These are phyloP conservation scores for Molossus molossus DNA, from an alignment of 2,797 vertebrate species.

Conservation along the genomic window DNA sequence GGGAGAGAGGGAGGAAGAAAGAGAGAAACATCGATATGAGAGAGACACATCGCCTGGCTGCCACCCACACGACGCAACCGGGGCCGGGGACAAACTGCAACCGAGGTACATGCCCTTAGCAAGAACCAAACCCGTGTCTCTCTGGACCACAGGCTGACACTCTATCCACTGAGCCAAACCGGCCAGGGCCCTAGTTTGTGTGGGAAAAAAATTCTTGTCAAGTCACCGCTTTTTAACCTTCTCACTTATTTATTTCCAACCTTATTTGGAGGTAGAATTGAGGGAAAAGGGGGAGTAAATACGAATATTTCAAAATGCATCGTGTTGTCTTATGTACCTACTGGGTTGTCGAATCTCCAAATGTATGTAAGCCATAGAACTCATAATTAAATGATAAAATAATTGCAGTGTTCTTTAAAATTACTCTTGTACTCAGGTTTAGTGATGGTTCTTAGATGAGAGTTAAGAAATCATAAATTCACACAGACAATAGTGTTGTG, in stretches of 20 bases:
- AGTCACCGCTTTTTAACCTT: neutral
- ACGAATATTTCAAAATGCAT: neutral
- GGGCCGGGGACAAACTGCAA: too few species aligned
- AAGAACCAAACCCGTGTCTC: too few species aligned
- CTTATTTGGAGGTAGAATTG: conserved; percentile 22
- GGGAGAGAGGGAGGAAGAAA: too few species aligned
- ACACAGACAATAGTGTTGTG: too few species aligned
- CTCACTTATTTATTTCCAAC: conserved; percentile 29
- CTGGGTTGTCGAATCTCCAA: neutral
- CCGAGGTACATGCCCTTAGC: too few species aligned
- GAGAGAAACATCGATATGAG: too few species aligned
- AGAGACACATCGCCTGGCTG: too few species aligned
- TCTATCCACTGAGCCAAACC: too few species aligned
- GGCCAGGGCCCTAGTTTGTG: too few species aligned
- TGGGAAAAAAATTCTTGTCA: neutral
- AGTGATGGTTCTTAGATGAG: conserved; percentile 1
- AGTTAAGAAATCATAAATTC: conserved; percentile 57
- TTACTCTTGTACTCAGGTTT: neutral
- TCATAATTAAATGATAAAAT: neutral
- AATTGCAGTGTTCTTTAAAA: conserved; percentile 13
- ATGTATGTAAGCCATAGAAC: neutral
- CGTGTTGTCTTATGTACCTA: neutral
- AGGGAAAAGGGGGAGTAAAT: neutral
- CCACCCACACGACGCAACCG: too few species aligned
- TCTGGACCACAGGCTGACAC: too few species aligned